These are phyloP conservation scores for Oscheius sp. DNA, from an alignment of 2,888 invertebrate genomes.

Conservation along the genomic window DNA sequence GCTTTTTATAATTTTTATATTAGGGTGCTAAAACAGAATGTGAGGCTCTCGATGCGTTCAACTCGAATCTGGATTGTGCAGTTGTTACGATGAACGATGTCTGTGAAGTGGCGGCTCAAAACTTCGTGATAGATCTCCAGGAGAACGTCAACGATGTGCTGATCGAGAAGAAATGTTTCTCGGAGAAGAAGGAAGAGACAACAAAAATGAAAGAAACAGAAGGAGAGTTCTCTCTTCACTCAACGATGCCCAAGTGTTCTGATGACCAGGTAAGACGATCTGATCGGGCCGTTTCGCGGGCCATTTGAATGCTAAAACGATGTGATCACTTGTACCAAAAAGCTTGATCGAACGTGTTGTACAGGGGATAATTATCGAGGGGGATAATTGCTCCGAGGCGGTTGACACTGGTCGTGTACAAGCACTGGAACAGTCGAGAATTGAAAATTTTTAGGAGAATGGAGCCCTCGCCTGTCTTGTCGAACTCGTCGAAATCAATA, in stretches of 20 bases:
- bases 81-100: conserved; percentile 63
- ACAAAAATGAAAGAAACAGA: conserved; percentile 30
- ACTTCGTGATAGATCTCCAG: conserved; percentile 48
- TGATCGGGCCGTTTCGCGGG: background rate
- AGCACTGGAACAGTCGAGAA: conserved; percentile 17
- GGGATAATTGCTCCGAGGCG: background rate
- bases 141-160: conserved; percentile 46
- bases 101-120: conserved; percentile 64
- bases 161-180: conserved; percentile 54
- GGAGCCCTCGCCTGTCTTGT: conserved; percentile 65
- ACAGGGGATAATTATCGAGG: background rate
- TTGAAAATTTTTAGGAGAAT: conserved; percentile 54
- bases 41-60: conserved; percentile 61
- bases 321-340: conserved; percentile 14
- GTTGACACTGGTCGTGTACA: conserved; percentile 9
- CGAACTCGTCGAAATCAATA: conserved; percentile 67
- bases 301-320: conserved; percentile 2
- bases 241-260: conserved; percentile 49
- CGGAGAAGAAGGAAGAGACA: conserved; percentile 41
- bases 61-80: conserved; percentile 63
- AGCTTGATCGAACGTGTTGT: conserved; percentile 6
- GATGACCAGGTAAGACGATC: conserved; percentile 47
- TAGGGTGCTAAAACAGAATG: conserved; percentile 48
- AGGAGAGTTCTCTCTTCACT: conserved; percentile 46
- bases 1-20: no score